Percentiles rank a stretch among this genome's conserved stretches.
Evolutionary conservation across 2,888 invertebrate genomes (phyloP).

Genomic region (Ophion ventricosus): DNA sequence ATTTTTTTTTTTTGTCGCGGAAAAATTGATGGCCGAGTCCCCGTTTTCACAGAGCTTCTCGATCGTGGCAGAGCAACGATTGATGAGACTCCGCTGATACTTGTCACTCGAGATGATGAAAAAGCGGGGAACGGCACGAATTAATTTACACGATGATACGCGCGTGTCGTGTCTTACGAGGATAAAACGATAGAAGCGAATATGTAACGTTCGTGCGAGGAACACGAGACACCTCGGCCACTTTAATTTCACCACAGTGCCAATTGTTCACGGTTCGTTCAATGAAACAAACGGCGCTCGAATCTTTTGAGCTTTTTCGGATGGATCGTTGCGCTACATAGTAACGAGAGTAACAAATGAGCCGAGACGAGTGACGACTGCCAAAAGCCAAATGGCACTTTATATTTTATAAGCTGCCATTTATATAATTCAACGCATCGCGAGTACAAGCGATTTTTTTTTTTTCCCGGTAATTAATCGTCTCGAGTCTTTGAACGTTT

Average conservation of each 20-base stretch:
- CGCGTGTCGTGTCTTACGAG: constrained; percentile 9
- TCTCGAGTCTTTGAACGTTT: constrained; percentile 22
- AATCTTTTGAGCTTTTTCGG: constrained; percentile 36
- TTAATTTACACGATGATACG: constrained; percentile 40
- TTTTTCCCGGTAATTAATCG: not conserved
- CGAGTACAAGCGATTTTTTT: not conserved
- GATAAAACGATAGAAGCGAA: constrained; percentile 12
- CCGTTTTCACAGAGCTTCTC: not conserved
- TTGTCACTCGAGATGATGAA: not conserved
- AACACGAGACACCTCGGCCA: constrained; percentile 9
- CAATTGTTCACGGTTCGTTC: constrained; percentile 61
- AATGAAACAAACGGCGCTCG: constrained; percentile 54
- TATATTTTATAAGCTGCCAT: not conserved
- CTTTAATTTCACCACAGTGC: constrained; percentile 49
- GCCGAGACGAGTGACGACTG: constrained; percentile 50
- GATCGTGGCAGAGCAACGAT: not conserved
- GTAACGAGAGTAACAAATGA: constrained; percentile 38
- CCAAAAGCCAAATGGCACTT: constrained; percentile 11
- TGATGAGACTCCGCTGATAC: not conserved
- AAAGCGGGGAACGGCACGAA: constrained; percentile 12
- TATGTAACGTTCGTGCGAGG: constrained; percentile 51
- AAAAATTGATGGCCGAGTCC: not conserved
- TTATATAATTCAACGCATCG: not conserved
- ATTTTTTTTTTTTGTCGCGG: not conserved
- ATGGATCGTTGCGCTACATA: constrained; percentile 56